Percentiles rank a stretch among this genome's conserved stretches.
These are phyloP conservation scores for Zosterops japonicus DNA, from an alignment of 2,113 vertebrate species.

Conservation along the genomic window DNA sequence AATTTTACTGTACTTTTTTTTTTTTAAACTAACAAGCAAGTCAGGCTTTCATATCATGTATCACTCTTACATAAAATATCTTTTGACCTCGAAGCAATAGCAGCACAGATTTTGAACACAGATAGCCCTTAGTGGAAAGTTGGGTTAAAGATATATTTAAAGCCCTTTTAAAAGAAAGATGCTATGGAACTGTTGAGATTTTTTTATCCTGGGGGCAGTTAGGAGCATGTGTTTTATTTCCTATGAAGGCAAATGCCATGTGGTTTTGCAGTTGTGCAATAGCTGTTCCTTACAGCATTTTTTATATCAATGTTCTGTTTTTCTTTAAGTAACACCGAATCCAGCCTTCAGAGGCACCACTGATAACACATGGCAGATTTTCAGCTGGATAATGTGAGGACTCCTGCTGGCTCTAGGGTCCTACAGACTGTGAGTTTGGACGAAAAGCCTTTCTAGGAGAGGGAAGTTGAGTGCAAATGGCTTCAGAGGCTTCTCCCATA, in stretches of 20 bases:
- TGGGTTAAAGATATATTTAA: not conserved
- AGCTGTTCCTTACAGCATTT: not conserved
- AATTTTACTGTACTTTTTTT: not conserved
- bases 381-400: not conserved
- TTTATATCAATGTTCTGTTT: not conserved
- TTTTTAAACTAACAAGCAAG: not conserved
- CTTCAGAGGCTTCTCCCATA: not conserved
- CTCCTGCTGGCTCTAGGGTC: not conserved
- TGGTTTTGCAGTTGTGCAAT: not conserved
- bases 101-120: not conserved
- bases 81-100: not conserved
- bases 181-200: not conserved
- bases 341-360: not conserved
- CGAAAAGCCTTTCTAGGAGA: not conserved
- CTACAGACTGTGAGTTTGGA: not conserved
- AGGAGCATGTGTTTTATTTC: not conserved
- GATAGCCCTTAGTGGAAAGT: not conserved
- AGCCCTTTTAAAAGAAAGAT: not conserved
- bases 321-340: not conserved
- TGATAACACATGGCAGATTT: slow-evolving; percentile 1
- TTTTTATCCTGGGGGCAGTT: not conserved
- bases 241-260: not conserved
- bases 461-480: not conserved
- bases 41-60: not conserved
- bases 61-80: not conserved